These are phyloP conservation scores for Athetis lepigone DNA, from an alignment of 2,888 invertebrate genomes.

Conservation along the genomic window DNA sequence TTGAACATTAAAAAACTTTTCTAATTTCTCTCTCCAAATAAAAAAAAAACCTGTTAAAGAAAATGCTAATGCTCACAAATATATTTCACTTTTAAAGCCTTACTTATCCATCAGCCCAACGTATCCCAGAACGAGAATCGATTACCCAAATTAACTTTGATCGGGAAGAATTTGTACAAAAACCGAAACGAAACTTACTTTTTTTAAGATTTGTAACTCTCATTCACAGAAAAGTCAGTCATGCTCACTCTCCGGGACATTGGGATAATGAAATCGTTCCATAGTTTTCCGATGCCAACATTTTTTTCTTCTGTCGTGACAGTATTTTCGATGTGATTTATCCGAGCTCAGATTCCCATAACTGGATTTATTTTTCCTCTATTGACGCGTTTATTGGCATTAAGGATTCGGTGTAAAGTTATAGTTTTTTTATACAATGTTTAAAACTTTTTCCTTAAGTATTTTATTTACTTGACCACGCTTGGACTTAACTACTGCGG, in stretches of 20 bases:
- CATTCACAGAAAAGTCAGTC: constrained; percentile 73
- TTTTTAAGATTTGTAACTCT: constrained; percentile 65
- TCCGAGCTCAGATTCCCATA: constrained; percentile 85
- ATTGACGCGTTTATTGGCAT: constrained; percentile 73
- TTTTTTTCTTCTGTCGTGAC: constrained; percentile 86
- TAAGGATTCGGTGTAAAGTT: constrained; percentile 50
- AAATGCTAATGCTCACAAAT: background rate
- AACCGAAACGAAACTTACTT: constrained; percentile 48
- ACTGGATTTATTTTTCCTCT: constrained; percentile 81
- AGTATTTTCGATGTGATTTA: constrained; percentile 88
- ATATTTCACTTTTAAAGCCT: background rate
- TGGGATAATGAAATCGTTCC: constrained; percentile 82
- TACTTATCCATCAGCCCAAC: background rate
- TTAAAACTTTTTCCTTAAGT: constrained; percentile 45
- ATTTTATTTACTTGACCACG: background rate
- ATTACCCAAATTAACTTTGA: constrained; percentile 44
- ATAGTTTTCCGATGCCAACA: constrained; percentile 79
- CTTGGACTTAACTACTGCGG: background rate
- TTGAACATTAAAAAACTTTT: background rate
- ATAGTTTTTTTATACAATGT: constrained; percentile 33
- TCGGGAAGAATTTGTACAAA: constrained; percentile 51
- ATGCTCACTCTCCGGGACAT: constrained; percentile 77
- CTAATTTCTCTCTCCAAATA: background rate
- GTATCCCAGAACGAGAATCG: constrained; percentile 30
- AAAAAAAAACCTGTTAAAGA: too few species aligned